Base-by-base conservation (phyloP, 2,113 vertebrate species). In the Girardinichthys multiradiatus region DNA sequence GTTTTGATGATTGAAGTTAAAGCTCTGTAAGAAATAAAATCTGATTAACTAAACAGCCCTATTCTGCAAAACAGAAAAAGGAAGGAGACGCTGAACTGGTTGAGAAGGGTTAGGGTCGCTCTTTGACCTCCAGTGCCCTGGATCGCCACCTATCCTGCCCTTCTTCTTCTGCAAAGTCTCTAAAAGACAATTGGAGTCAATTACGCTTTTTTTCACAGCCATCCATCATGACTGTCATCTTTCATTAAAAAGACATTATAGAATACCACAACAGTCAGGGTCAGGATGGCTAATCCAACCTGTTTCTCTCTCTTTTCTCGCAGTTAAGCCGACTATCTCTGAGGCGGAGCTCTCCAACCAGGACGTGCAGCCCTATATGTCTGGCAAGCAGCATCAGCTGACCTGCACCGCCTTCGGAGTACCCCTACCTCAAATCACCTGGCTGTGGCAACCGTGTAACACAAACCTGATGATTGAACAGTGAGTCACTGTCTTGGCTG, bases 371-470 rank as follows among this genome's bases (percentile, higher is more conserved):
- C 83, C 87, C 28, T 92, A 89, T 84, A 76, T 67, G 35, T 68
- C 92, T 27, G 90, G 93, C 72, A 89, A 88, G 72, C 86, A 89
- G 54, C 87, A 95, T 3, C 79, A 86, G 9, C 92, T 98, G 76
- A 91, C 89, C 76, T 98, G 97, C 90, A 97, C 95, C 0, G 93
- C 84, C 0, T 90, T 79, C 0, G 96, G 95, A 26, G 79, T 85
- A 2, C 96, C 96, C 0, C 57, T 84, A 26, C 96, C 96, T 0
- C 82, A 10, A 60, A 91, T 97, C 1, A 86, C 81, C 61, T 98
- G 96, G 97, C 48, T 92, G 69, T 98, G 96, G 96, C 94, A 96
- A 66, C 95, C 96, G 9, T 97, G 96, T 88, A 14, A 77, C 26
- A 57, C 84, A 14, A 57, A 82, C 28, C 24, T 65, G 1, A 33